Evolutionary conservation across 2,113 vertebrate genomes (phyloP), one percentile per base, ranked within the genome.

Genomic region (Elephas maximus): DNA sequence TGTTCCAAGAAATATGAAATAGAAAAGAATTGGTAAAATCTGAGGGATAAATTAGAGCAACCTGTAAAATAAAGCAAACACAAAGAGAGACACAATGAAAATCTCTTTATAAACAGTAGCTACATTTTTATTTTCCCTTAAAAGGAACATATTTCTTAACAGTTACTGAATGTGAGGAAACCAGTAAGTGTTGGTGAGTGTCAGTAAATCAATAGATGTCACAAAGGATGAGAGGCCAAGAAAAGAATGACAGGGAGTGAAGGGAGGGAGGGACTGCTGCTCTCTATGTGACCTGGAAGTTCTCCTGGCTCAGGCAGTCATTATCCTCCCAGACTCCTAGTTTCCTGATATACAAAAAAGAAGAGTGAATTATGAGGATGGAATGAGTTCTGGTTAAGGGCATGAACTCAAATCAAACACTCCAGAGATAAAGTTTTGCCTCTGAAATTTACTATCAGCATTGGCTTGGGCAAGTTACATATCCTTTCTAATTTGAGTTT

Each of bases 401-500:
- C 1, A 14, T 41, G 48, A 53, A 77, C 26, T 93, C 30, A 33
- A 62, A 77, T 83, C 44, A 57, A 28, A 80, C 4, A 21, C 69
- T 65, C 30, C 6, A 5, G 63, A 11, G 26, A 69, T 62, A 82
- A 74, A 41, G 11, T 88, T 69, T 6, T 5, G 9, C 30, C 5
- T 1, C 1, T 74, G 6, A 69, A 85, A 77, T 48, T 63, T 65
- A 89, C 33, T 83, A 20, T 24, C 18, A 41, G 48, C 21, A 28
- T 88, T 81, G 69, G 76, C 81, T 91, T 79, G 17, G 26, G 6
- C 20, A 90, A 84, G 60, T 69, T 53, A 67, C 9, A 44, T 74
- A 92, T 74, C 6, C 14, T 91, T 96, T 84, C 3, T 77, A 41
- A 85, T 21, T n/a, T 79, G 9, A 80, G 1, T 80, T 95, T 74